Conservation (phyloP, 1,140 invertebrate species). For the Ericerus pela region DNA sequence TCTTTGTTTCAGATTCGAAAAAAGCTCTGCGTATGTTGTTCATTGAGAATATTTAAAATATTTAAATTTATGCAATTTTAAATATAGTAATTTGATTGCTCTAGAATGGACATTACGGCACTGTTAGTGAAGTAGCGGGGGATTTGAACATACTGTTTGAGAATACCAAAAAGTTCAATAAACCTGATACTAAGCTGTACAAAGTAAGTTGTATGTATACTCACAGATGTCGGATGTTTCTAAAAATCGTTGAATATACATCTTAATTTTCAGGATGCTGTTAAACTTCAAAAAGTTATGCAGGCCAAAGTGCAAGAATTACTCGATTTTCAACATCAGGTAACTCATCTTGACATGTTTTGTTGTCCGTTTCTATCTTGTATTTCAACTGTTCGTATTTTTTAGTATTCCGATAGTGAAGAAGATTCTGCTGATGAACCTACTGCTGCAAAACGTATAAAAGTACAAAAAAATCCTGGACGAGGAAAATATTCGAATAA, state of each 20-base stretch:
- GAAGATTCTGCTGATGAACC: constrained; percentile 28
- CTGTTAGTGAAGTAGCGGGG: constrained; percentile 73
- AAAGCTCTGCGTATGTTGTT: constrained; percentile 56
- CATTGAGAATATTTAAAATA: constrained; percentile 5
- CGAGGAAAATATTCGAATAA: constrained; percentile 41
- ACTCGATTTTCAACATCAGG: constrained; percentile 44
- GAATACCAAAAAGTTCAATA: constrained; percentile 90
- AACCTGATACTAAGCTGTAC: constrained; percentile 72
- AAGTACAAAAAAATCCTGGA: constrained; percentile 34
- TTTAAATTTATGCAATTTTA: not conserved
- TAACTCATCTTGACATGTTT: constrained; percentile 41
- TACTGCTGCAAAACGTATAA: constrained; percentile 36
- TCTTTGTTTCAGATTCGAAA: constrained; percentile 84
- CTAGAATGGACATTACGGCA: constrained; percentile 64
- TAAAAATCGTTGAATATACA: not conserved
- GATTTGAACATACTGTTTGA: constrained; percentile 98
- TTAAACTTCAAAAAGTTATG: constrained; percentile 67
- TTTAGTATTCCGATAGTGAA: constrained; percentile 26
- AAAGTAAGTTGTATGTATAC: constrained; percentile 42
- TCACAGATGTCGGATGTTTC: not conserved
- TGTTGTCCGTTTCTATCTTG: constrained; percentile 32
- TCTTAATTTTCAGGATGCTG: constrained; percentile 44
- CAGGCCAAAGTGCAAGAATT: constrained; percentile 70
- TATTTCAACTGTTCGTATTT: not conserved
- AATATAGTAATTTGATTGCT: not conserved